These are phyloP conservation scores for Zosterops japonicus DNA, from an alignment of 2,113 vertebrate genomes.

Conservation along the genomic window DNA sequence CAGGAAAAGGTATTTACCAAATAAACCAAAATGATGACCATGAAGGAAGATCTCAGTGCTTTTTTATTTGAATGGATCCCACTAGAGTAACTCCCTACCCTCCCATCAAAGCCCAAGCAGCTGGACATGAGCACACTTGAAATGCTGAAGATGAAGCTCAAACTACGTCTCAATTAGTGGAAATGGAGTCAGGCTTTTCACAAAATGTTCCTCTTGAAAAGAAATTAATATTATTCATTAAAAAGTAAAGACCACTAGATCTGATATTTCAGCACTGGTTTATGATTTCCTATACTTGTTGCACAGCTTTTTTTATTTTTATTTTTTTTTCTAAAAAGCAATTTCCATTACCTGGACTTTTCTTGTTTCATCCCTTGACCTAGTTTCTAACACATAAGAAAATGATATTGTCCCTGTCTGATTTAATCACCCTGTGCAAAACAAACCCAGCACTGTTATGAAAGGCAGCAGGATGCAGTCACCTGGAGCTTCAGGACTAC, in stretches of 20 bases:
- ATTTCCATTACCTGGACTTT: background rate
- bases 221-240: background rate
- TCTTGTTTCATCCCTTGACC: slow-evolving; percentile 4
- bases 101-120: background rate
- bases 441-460: background rate
- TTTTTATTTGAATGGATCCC: background rate
- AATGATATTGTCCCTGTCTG: background rate
- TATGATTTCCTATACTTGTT: background rate
- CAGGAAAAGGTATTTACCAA: background rate
- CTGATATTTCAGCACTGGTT: background rate
- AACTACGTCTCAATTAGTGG: background rate
- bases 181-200: background rate
- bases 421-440: slow-evolving; percentile 39
- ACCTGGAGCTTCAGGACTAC: slow-evolving; percentile 28
- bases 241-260: background rate
- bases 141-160: background rate
- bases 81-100: background rate
- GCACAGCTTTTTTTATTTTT: background rate
- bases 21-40: background rate
- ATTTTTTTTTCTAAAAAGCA: background rate
- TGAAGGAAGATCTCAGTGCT: background rate
- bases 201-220: background rate
- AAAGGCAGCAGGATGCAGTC: slow-evolving; percentile 40
- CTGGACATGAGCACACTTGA: background rate
- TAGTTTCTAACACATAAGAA: background rate